Base-by-base conservation (phyloP, 1,140 invertebrate genomes). In the Ruditapes philippinarum region DNA sequence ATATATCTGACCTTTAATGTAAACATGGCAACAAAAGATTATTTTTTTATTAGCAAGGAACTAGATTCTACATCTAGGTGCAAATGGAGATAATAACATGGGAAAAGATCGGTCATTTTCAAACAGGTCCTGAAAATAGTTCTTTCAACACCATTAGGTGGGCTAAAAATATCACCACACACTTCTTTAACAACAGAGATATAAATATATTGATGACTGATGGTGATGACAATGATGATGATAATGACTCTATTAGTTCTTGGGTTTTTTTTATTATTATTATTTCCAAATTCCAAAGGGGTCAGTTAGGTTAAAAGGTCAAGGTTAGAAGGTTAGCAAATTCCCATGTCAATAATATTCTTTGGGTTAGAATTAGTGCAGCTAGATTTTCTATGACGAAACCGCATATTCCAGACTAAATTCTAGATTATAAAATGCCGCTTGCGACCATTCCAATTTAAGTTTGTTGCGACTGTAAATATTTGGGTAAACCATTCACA, bases 131-230 rank as follows among this genome's bases (percentile, higher is more conserved):
- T 70, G 14, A 40, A 38, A 36, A 78, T 33, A 17, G n/a, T 49
- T 28, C 38, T 49, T 49, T 49, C 25, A 45, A 7, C 2, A 28
- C 22, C 14, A 28, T 3, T 49, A 1, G 70, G 25, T 74, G 1
- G 7, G 42, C 82, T 85, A 85, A 85, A 85, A 85, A 85, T 85
- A 85, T 85, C 82, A 85, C 82, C 82, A 85, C 82, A 65, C 25
- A 4, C 17, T 60, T 22, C 19, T 31, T 42, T 31, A 33, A 82
- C 57, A 68, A 68, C 80, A 68, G 42, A 22, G 12, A 82, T n/a
- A n/a, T 25, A 25, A 82, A 65, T 49, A 25, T n/a, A n/a, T n/a
- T 85, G 82, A 85, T 70, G 82, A 81, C 51, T 54, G 62, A 82
- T 82, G 80, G 36, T 78, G 70, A 86, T 76, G 51, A 86, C 51